These are phyloP conservation scores for Drosophila pachea DNA, from an alignment of 1,140 invertebrate genomes.

Conservation along the genomic window DNA sequence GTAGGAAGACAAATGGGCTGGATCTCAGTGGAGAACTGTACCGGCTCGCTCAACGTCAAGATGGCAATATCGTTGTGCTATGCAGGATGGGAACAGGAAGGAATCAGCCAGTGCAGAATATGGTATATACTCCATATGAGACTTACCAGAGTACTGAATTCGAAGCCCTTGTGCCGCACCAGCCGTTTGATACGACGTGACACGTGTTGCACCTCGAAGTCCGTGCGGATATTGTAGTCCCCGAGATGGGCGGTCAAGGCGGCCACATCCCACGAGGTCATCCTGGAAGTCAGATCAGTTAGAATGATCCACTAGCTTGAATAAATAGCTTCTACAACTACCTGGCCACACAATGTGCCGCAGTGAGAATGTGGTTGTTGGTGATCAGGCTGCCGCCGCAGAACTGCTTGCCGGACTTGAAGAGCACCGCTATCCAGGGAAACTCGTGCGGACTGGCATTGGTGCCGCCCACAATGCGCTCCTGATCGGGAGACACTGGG, in stretches of 20 bases:
- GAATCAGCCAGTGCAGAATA: constrained; percentile 50
- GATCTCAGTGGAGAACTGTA: constrained; percentile 87
- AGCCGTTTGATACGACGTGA: constrained; percentile 89
- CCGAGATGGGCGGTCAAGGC: constrained; percentile 88
- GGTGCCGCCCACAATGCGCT: constrained; percentile 90
- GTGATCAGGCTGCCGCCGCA: constrained; percentile 92
- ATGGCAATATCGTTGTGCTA: constrained; percentile 92
- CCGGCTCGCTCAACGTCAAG: constrained; percentile 88
- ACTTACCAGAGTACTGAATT: constrained; percentile 88
- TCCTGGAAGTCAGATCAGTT: constrained; percentile 81
- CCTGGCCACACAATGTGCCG: constrained; percentile 95
- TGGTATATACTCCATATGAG: background rate
- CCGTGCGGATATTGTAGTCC: constrained; percentile 89
- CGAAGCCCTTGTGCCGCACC: constrained; percentile 90
- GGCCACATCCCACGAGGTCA: constrained; percentile 92
- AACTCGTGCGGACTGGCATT: constrained; percentile 89
- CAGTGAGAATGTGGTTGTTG: constrained; percentile 91
- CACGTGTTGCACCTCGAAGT: constrained; percentile 85
- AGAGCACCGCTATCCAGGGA: constrained; percentile 91
- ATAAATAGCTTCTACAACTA: constrained; percentile 79
- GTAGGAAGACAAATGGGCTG: constrained; percentile 90
- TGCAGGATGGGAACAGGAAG: too few species aligned
- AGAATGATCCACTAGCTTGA: background rate
- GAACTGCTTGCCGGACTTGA: constrained; percentile 90
- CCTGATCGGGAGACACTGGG: constrained; percentile 80